Percentiles rank a stretch among this genome's conserved stretches.
Conservation (phyloP, 2,797 vertebrate genomes). For the Glyptemys insculpta region DNA sequence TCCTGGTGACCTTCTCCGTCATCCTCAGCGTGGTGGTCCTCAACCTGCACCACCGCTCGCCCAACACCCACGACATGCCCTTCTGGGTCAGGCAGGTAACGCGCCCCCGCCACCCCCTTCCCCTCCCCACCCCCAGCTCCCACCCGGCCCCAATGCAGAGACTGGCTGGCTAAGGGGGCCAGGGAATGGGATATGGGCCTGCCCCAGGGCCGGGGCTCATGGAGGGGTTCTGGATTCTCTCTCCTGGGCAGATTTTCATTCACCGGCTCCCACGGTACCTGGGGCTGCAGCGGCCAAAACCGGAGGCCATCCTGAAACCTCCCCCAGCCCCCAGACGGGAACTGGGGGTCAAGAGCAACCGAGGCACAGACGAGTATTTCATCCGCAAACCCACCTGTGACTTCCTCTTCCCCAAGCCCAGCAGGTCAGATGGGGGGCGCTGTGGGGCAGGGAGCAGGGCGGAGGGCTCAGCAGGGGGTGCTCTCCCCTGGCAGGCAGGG, state of each 20-base stretch:
- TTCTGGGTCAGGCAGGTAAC: slow-evolving; percentile 90
- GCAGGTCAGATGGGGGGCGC: slow-evolving; percentile 82
- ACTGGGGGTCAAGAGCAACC: slow-evolving; percentile 65
- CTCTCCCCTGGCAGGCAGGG: background rate
- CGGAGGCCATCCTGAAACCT: slow-evolving; percentile 80
- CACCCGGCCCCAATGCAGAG: background rate
- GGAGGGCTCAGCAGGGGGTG: background rate
- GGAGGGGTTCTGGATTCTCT: background rate
- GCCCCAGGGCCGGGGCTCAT: background rate
- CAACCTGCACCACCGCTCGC: slow-evolving; percentile 92
- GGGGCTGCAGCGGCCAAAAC: slow-evolving; percentile 88
- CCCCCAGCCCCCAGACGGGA: slow-evolving; percentile 70
- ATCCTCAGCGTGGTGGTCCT: slow-evolving; percentile 94
- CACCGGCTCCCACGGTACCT: slow-evolving; percentile 89
- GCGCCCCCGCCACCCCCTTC: background rate
- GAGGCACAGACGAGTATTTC: slow-evolving; percentile 90
- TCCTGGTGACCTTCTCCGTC: slow-evolving; percentile 92
- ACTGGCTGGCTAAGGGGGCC: too few species aligned
- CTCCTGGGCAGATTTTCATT: slow-evolving; percentile 88
- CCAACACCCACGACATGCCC: slow-evolving; percentile 91
- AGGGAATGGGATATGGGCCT: too few species aligned
- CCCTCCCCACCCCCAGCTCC: background rate
- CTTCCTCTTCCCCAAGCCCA: slow-evolving; percentile 87
- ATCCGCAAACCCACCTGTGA: slow-evolving; percentile 89
- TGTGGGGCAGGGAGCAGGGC: too few species aligned